A percentile compares a stretch with the other conserved stretches of the same genome.
Evolutionary conservation across 1,140 invertebrate species (phyloP).

Genomic region (Drosophila punjabiensis): DNA sequence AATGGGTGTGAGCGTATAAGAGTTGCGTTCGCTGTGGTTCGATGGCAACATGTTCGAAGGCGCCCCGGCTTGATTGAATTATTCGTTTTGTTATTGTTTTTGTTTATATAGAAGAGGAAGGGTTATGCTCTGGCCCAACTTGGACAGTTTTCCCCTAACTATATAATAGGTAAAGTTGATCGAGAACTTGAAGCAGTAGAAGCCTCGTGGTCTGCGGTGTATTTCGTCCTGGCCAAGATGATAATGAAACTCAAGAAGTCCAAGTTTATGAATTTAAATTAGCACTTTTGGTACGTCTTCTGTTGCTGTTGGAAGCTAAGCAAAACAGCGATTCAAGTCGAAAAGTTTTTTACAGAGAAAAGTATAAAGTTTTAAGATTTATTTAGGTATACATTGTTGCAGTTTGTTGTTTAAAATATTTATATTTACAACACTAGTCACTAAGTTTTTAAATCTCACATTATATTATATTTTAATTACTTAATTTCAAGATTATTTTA

Average conservation of each 20-base stretch:
- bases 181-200: slow-evolving; percentile 6
- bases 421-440: not conserved
- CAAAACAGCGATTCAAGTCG: not conserved
- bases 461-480: not conserved
- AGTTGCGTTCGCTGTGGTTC: slow-evolving; percentile 38
- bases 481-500: not conserved
- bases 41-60: slow-evolving; percentile 26
- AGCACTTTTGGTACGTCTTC: slow-evolving; percentile 2
- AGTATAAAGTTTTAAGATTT: not conserved
- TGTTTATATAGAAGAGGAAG: not conserved
- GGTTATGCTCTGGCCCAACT: not conserved
- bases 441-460: not conserved
- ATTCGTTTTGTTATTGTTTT: slow-evolving; percentile 36
- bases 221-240: slow-evolving; percentile 1
- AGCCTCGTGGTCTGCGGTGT: not conserved
- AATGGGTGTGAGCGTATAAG: slow-evolving; percentile 44
- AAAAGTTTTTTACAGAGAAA: not conserved
- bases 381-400: not conserved
- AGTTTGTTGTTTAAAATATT: not conserved
- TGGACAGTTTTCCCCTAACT: not conserved
- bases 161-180: slow-evolving; percentile 18
- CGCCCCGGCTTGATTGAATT: slow-evolving; percentile 18
- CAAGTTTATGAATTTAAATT: slow-evolving; percentile 20
- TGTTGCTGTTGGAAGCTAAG: not conserved
- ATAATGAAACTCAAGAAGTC: slow-evolving; percentile 6